Conservation (phyloP, 2,113 vertebrate species). For the Pyxicephalus adspersus region DNA sequence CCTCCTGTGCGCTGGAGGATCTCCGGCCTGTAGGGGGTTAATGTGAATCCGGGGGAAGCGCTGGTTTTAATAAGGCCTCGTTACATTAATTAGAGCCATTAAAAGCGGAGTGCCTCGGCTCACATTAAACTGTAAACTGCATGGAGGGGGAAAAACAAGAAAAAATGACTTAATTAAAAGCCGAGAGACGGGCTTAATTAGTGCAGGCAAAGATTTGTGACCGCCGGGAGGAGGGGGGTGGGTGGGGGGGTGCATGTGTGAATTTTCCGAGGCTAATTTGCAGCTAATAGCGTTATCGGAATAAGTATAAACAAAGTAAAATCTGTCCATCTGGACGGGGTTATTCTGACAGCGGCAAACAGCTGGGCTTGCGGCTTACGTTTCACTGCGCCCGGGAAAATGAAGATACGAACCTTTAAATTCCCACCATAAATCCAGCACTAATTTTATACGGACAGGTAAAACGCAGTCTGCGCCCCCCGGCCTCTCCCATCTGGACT, state of each 20-base stretch:
- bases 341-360: not conserved
- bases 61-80: not conserved
- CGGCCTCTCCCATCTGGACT: not conserved
- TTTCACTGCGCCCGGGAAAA: not conserved
- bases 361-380: not conserved
- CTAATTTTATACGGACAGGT: not conserved
- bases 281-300: slow-evolving; percentile 54
- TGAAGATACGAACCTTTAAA: not conserved
- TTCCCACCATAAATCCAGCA: not conserved
- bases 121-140: slow-evolving; percentile 43
- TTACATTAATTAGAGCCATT: slow-evolving; percentile 33
- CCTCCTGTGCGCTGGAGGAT: not conserved
- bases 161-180: slow-evolving; percentile 63
- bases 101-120: slow-evolving; percentile 3
- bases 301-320: slow-evolving; percentile 57
- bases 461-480: no score
- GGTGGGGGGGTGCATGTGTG: not conserved
- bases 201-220: slow-evolving; percentile 59
- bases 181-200: slow-evolving; percentile 58
- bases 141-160: slow-evolving; percentile 23
- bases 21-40: not conserved
- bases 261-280: slow-evolving; percentile 55
- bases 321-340: slow-evolving; percentile 42
- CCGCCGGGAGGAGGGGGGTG: not conserved
- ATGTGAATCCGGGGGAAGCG: not conserved